Percentiles rank a stretch among this genome's conserved stretches.
Conservation (phyloP, 2,797 vertebrate genomes). For the Onychomys leucogaster region DNA sequence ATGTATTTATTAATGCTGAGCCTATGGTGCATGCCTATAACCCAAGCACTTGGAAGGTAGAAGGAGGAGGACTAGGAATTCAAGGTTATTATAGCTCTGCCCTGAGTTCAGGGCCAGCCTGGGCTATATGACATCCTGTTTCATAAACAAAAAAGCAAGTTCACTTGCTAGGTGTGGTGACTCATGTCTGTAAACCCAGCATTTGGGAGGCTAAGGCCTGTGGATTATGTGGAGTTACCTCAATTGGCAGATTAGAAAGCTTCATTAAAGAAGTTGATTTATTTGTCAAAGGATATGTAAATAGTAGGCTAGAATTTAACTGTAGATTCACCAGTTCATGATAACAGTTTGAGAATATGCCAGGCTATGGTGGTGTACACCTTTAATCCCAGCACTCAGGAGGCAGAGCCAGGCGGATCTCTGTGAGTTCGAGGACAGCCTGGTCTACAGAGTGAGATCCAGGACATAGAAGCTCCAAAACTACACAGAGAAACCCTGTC, state of each 20-base stretch:
- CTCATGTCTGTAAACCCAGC: neutral
- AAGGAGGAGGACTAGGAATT: neutral
- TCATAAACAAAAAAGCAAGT: neutral
- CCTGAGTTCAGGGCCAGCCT: neutral
- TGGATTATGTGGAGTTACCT: neutral
- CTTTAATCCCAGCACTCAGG: too few species aligned
- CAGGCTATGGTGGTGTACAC: too few species aligned
- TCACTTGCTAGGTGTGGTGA: neutral
- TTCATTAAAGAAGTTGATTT: neutral
- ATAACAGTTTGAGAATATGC: neutral
- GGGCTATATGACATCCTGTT: neutral
- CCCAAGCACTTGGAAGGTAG: neutral
- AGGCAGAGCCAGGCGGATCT: too few species aligned
- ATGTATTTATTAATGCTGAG: neutral
- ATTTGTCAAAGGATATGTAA: neutral
- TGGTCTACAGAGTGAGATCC: too few species aligned
- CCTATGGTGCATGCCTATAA: neutral
- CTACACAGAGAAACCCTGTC: too few species aligned
- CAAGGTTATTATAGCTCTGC: neutral
- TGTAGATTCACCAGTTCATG: neutral
- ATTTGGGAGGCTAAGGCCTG: neutral
- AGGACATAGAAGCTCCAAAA: too few species aligned
- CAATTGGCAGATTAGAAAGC: neutral
- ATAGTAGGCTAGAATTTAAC: neutral
- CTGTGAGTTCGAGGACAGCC: too few species aligned